Evolutionary conservation across 1,140 invertebrate species (phyloP), one percentile per base, ranked within the genome.

Genomic region (Pristionchus pacificus): DNA sequence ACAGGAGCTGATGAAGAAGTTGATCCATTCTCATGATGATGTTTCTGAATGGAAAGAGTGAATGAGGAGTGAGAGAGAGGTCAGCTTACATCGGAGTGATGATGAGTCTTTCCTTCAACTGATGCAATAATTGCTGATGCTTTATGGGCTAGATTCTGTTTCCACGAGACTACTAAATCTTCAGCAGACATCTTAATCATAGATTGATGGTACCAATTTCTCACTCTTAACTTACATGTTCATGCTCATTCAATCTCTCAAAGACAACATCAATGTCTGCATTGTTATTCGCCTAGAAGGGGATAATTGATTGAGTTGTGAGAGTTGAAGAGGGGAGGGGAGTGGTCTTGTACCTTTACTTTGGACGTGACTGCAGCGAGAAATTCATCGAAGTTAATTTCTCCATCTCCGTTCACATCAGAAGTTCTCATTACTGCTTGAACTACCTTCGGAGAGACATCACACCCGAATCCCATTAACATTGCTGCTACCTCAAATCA

Each of bases 311-410:
- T 65, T 24, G 55, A 57, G 24, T 19, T 57, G 19, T 0, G 19
- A 57, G 24, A 24, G n/a, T n/a, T n/a, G n/a, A n/a, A n/a, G n/a
- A n/a, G n/a, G n/a, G n/a, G n/a, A n/a, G n/a, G n/a, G n/a, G n/a
- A n/a, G n/a, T n/a, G n/a, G n/a, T n/a, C n/a, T n/a, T 24, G 2
- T 10, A 72, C 70, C 70, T 74, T 74, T 13, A 74, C 67, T 66
- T 74, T 74, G 6, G 73, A 74, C 30, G 70, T 71, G 28, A 74
- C 73, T 1, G 70, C 73, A 10, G 73, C 73, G 14, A 74, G 63
- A 58, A 74, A 74, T 60, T 74, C 73, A 31, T 72, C 69, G 57
- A 74, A 74, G 28, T 74, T 65, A 33, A 74, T 74, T 38, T 74
- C 62, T 6, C 73, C 73, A 61, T 74, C 70, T 33, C 73, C 73